Percentiles rank a stretch among this genome's conserved stretches.
Conservation (phyloP, 2,888 invertebrate genomes). For the Ophion slaviceki region DNA sequence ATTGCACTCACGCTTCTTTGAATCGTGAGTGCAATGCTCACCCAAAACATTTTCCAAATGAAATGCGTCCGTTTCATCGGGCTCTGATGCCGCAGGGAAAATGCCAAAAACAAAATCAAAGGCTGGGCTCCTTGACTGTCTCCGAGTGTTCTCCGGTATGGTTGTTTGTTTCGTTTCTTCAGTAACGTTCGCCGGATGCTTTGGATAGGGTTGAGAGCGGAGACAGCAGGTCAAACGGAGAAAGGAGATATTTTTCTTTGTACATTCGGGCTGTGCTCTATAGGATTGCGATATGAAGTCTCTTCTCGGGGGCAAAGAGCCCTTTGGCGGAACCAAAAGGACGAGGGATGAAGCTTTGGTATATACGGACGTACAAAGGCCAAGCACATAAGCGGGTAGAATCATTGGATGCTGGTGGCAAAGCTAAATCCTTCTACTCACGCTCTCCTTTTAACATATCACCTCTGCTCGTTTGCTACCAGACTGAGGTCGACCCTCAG, state of each 20-base stretch:
- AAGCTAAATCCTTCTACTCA: constrained; percentile 52
- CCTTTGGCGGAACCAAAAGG: constrained; percentile 18
- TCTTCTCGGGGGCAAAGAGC: constrained; percentile 10
- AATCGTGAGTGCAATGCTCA: neutral
- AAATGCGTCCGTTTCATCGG: constrained; percentile 11
- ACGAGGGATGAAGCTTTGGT: constrained; percentile 5
- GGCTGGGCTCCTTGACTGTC: constrained; percentile 22
- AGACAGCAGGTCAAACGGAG: constrained; percentile 20
- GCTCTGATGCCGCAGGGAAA: neutral
- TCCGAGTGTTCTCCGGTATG: constrained; percentile 24
- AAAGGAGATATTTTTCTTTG: constrained; percentile 50
- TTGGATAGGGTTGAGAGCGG: constrained; percentile 39
- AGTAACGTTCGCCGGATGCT: constrained; percentile 65
- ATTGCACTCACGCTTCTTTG: neutral
- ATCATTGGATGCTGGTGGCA: constrained; percentile 61
- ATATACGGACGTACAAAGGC: constrained; percentile 4
- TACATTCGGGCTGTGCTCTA: constrained; percentile 12
- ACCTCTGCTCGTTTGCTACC: constrained; percentile 25
- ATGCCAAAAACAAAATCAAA: constrained; percentile 20
- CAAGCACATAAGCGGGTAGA: constrained; percentile 48
- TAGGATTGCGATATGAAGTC: constrained; percentile 31
- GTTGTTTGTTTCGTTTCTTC: constrained; percentile 47
- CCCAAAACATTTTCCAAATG: constrained; percentile 2
- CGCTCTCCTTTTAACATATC: constrained; percentile 28
- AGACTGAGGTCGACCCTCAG: neutral